Evolutionary conservation across 2,888 invertebrate genomes (phyloP).

Genomic region (Acanthosepion esculentum): DNA sequence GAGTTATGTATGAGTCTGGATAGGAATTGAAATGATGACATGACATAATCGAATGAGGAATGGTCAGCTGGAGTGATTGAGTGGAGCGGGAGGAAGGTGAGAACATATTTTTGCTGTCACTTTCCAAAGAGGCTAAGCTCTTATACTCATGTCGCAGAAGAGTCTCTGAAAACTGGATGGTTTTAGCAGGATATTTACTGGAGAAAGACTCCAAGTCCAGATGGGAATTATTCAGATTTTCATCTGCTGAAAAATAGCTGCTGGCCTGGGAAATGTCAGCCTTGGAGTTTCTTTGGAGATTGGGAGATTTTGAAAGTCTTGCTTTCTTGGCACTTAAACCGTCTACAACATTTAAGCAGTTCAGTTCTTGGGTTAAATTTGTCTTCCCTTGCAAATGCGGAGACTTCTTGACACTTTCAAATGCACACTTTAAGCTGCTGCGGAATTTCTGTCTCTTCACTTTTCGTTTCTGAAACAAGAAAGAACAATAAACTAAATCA

Average conservation of each 20-base stretch:
- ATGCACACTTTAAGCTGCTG: not conserved
- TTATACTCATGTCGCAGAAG: not conserved
- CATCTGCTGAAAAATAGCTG: not conserved
- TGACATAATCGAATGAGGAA: not conserved
- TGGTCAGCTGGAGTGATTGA: constrained; percentile 8
- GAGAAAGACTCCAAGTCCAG: not conserved
- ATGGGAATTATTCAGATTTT: not conserved
- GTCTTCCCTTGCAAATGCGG: not conserved
- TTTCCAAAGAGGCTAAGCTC: not conserved
- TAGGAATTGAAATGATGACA: not conserved
- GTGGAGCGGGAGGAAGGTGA: not conserved
- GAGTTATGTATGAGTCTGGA: not conserved
- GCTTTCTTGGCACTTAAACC: not conserved
- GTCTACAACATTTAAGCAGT: not conserved
- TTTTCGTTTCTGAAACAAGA: not conserved
- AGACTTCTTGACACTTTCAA: not conserved
- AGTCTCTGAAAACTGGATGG: not conserved
- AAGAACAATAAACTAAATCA: not conserved
- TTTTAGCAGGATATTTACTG: not conserved
- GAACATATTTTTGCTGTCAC: not conserved
- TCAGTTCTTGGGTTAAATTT: constrained; percentile 23
- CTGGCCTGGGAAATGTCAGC: not conserved
- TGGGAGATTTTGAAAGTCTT: not conserved
- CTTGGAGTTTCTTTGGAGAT: not conserved
- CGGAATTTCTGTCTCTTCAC: not conserved